These are phyloP conservation scores for Cheirogaleus medius DNA, from an alignment of 2,113 vertebrate species.

Conservation along the genomic window DNA sequence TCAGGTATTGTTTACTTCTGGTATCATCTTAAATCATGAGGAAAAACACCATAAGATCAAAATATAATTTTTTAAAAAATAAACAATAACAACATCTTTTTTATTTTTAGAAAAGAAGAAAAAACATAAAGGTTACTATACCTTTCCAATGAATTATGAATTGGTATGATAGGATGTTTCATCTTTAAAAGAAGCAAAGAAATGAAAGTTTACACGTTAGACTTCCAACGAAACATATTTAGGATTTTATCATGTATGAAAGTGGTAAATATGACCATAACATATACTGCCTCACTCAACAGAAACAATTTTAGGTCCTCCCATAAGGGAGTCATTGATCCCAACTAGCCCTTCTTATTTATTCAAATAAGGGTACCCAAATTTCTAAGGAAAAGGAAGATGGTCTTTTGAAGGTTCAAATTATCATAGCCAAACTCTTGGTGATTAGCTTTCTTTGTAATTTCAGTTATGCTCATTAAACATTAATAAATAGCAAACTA, in stretches of 20 bases:
- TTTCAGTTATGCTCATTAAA: not conserved
- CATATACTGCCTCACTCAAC: not conserved
- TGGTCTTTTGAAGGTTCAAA: not conserved
- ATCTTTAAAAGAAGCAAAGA: slow-evolving; percentile 84
- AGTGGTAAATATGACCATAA: not conserved
- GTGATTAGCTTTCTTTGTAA: not conserved
- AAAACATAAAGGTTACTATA: slow-evolving; percentile 78
- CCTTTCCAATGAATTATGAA: slow-evolving; percentile 89
- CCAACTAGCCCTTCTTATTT: not conserved
- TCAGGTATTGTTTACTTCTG: not conserved
- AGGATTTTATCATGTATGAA: not conserved
- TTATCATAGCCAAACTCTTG: not conserved
- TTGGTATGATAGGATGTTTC: slow-evolving; percentile 87
- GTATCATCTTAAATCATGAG: not conserved
- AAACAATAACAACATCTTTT: not conserved
- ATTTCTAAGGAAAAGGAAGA: slow-evolving; percentile 22
- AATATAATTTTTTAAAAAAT: not conserved
- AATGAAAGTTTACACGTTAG: slow-evolving; percentile 63
- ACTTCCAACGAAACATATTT: not conserved
- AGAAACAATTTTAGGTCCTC: not conserved
- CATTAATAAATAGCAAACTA: not conserved
- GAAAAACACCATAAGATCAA: not conserved
- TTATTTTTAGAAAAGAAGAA: slow-evolving; percentile 24
- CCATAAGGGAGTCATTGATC: not conserved
- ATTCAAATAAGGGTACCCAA: not conserved